Evolutionary conservation across 2,888 invertebrate genomes (phyloP), one percentile per base, ranked within the genome.

Genomic region (Acronicta psi): DNA sequence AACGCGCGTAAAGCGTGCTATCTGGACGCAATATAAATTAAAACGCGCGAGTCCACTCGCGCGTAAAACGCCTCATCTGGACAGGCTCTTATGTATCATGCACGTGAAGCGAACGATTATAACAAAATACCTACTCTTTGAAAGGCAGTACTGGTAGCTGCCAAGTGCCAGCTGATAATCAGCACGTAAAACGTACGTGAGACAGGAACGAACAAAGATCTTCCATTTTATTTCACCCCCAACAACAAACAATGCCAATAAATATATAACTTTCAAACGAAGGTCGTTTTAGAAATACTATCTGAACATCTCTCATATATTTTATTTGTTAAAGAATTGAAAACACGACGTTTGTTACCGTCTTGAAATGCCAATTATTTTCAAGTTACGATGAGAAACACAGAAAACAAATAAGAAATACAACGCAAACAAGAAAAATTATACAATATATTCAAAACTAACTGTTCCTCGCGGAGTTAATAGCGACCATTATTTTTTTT

Each of bases 341-440:
- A 49, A 58, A 17, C 1, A 9, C 3, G 9, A 38, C 16, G 14
- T 53, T 44, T 53, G 40, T 65, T 54, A n/a, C 13, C 6, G 7
- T 29, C 23, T 16, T 6, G n/a, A 23, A 47, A 41, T 20, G 52
- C 55, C 31, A 55, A 58, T 71, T 57, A 57, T 57, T 46, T 41
- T 0, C 37, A 29, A 63, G 29, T 51, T 58, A 59, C 40, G 29
- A 13, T 8, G 14, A 31, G 17, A 47, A 44, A 52, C 34, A 20
- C 10, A 17, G 10, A 44, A 44, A 37, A 25, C 5, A 7, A 18
- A 18, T 23, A 40, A 6, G 9, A 46, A 41, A 43, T n/a, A 17
- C 4, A 50, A 41, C 13, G 36, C 14, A 23, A 17, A 31, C 9
- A 17, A 16, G 16, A 38, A 25, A 18, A 31, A 14, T 7, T 25